Base-by-base conservation (phyloP, 37 sponge, comb jelly and placozoan genomes). In the Dysidea cf. avara region DNA sequence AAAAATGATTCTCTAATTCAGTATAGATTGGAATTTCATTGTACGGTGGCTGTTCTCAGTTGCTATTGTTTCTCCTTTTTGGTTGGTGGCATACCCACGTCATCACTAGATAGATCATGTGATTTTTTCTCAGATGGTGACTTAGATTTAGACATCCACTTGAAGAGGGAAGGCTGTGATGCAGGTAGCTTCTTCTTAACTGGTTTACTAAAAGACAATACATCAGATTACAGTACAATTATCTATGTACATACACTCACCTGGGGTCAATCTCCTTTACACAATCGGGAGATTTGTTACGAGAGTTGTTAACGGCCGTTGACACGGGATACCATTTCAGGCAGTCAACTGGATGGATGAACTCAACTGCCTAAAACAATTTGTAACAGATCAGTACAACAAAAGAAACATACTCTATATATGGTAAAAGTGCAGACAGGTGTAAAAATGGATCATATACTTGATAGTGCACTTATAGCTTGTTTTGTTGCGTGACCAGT, bases 321-420 rank as follows among this genome's bases (percentile, higher is more conserved):
- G 92, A 83, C 26, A 95, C 96, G 5, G 92, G 85, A 38, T 91
- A 76, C 91, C 92, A 91, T 16, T 50, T 35, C 56, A 95, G 86
- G 1, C 59, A 26, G 28, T 56, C 58, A 1, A 66, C 7, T 5
- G 88, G 83, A 11, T 68, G 31, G 24, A 87, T 34, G 20, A 83
- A 24, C 3, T 17, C 14, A 4, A 77, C 39, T 9, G 88, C 88
- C 88, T 87, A 32, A 69, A n/a, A 26, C 7, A 7, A 31, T 29
- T 38, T 29, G 6, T 11, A 7, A 64, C 37, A 31, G 65, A 29
- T 38, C 38, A 64, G 17, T 58, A 9, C 11, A 26, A 7, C 13
- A 38, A 13, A 17, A 26, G 16, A n/a, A 18, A 64, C 37, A 64
- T 5, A 64, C 52, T n/a, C n/a, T n/a, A 49, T 18, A 13, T 49